These are phyloP conservation scores for Hippolais icterina DNA, from an alignment of 2,113 vertebrate species.

Conservation along the genomic window DNA sequence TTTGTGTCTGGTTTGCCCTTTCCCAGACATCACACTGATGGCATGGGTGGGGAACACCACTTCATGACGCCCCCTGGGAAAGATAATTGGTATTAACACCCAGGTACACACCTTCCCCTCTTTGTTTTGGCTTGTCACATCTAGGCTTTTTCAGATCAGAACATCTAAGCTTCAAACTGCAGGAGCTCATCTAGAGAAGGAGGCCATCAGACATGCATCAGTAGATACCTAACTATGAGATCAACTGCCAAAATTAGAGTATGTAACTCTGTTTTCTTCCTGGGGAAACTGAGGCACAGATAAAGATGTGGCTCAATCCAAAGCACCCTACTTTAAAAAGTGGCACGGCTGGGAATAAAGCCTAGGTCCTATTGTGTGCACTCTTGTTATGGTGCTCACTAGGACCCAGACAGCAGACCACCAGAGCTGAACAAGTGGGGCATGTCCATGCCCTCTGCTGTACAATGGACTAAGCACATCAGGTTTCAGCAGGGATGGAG, in stretches of 20 bases:
- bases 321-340: background rate
- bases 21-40: background rate
- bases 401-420: background rate
- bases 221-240: background rate
- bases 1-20: background rate
- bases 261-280: background rate
- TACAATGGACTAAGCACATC: background rate
- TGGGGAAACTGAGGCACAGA: background rate
- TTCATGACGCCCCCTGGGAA: background rate
- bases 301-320: background rate
- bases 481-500: background rate
- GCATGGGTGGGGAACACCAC: background rate
- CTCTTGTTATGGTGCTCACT: background rate
- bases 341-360: background rate
- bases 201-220: background rate
- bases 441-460: background rate
- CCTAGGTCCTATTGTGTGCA: background rate
- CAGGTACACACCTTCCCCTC: background rate
- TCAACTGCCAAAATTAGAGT: background rate
- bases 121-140: background rate
- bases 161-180: background rate
- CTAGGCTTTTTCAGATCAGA: background rate
- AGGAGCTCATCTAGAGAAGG: background rate
- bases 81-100: background rate
- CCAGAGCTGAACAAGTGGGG: background rate